Evolutionary conservation across 2,797 vertebrate species (phyloP), one percentile per base, ranked within the genome.

Genomic region (Meriones psammophilus): DNA sequence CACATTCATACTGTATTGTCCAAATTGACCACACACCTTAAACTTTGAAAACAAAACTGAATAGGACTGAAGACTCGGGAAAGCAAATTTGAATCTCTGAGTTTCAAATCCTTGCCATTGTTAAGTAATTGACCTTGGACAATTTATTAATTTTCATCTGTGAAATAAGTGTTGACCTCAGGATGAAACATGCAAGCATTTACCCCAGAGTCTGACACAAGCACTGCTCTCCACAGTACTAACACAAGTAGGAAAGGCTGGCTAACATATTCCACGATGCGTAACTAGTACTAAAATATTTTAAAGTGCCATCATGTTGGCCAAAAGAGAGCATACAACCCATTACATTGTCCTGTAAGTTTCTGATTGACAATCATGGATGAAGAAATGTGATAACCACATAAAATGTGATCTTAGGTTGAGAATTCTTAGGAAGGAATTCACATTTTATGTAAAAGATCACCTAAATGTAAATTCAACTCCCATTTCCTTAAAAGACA

Each of bases 111-210:
- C 89, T 90, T 77, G 12, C 36, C 89, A 58, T 88, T 86, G 74
- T 36, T 85, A 89, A 95, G 73, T 66, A 86, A 42, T 68, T 86
- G 54, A 90, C 77, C 62, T 83, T 86, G 30, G 26, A 69, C 73
- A 92, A 92, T n/a, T 80, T 93, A 66, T 89, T 91, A 86, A 91
- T 96, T 54, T 92, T 94, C 83, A 96, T 92, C 66, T 84, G 64
- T 89, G 89, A 96, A 91, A 91, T 80, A 33, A 93, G 33, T 50
- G 39, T 71, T 9, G 8, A 50, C 15, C 73, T 96, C 77, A 68
- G 90, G n/a, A 95, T 39, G 74, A 71, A 5, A 88, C 7, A 54
- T 0, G 3, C 33, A 93, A 93, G 24, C 33, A 78, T 46, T 93
- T 80, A 81, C 66, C 88, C 92, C 17, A 92, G 80, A 20, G 78